phyloP scores from a whole-genome alignment of 1,140 invertebrate species.

The Drosophila ercepeae region DNA sequence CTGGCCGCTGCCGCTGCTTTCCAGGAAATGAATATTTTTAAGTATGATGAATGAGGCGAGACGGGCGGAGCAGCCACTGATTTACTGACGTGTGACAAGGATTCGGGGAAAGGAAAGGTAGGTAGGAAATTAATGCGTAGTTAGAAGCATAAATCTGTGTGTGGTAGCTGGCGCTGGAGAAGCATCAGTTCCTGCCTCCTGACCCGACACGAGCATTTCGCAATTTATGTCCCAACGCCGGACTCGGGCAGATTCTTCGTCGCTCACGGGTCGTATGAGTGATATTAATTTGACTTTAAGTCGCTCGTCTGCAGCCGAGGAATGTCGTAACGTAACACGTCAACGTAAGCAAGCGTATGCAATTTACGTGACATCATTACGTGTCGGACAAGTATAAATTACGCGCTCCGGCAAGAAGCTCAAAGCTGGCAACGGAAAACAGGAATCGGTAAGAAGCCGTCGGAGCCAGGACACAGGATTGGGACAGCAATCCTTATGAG shows the following conservation, averaged over 20 bases:
- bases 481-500: constrained; percentile 68
- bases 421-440: no score
- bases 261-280: constrained; percentile 65
- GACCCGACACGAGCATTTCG: constrained; percentile 53
- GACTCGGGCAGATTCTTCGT: constrained; percentile 18
- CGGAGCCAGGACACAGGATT: constrained; percentile 1
- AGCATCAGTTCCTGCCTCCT: neutral
- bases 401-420: constrained; percentile 38
- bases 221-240: constrained; percentile 60
- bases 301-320: constrained; percentile 26
- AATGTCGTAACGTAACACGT: constrained; percentile 68
- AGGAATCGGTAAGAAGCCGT: no score
- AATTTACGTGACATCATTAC: constrained; percentile 83
- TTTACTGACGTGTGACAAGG: constrained; percentile 77
- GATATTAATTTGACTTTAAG: constrained; percentile 82
- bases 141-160: constrained; percentile 80
- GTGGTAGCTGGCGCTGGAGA: constrained; percentile 12
- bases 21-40: constrained; percentile 83
- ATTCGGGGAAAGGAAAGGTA: constrained; percentile 29
- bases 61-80: constrained; percentile 51
- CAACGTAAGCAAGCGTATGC: constrained; percentile 77
- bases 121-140: constrained; percentile 82
- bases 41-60: constrained; percentile 80
- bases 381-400: constrained; percentile 82
- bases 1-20: constrained; percentile 2